phyloP scores from a whole-genome alignment of 1,140 invertebrate genomes.

The Mylabris phalerata region DNA sequence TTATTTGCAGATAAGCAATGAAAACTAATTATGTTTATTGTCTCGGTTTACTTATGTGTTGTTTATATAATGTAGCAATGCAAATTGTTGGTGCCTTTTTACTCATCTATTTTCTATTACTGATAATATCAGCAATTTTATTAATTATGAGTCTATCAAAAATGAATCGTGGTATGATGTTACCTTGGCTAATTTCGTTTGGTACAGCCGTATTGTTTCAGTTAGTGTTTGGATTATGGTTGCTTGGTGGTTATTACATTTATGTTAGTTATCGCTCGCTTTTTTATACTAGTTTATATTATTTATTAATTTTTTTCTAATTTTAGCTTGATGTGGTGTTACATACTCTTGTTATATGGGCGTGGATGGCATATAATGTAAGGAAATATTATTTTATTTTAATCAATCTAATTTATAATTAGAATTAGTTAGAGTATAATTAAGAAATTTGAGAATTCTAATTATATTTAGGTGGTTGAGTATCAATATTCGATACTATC shows the following conservation, averaged over 20 bases:
- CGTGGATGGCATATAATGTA: conserved; percentile 80
- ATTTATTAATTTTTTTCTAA: conserved; percentile 24
- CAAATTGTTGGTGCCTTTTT: conserved; percentile 64
- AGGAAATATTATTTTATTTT: conserved; percentile 40
- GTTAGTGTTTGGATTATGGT: conserved; percentile 72
- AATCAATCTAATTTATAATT: neutral
- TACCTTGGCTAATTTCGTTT: conserved; percentile 73
- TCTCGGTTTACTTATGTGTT: conserved; percentile 14
- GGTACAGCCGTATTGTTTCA: conserved; percentile 67
- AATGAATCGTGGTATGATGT: conserved; percentile 65
- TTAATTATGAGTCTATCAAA: conserved; percentile 57
- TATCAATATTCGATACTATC: no score
- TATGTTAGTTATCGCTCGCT: conserved; percentile 59
- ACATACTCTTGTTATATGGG: conserved; percentile 63
- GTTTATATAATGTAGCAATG: conserved; percentile 56
- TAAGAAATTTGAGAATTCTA: no score
- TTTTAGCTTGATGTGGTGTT: conserved; percentile 71
- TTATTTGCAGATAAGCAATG: no score
- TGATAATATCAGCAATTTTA: conserved; percentile 58
- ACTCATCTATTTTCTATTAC: conserved; percentile 61
- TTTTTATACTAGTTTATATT: conserved; percentile 63
- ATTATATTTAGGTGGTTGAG: no score
- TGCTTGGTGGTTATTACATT: conserved; percentile 80
- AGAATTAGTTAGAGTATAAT: no score
- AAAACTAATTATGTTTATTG: conserved; percentile 1